phyloP scores from a whole-genome alignment of 2,888 invertebrate genomes.

The Nymphalis polychloros region DNA sequence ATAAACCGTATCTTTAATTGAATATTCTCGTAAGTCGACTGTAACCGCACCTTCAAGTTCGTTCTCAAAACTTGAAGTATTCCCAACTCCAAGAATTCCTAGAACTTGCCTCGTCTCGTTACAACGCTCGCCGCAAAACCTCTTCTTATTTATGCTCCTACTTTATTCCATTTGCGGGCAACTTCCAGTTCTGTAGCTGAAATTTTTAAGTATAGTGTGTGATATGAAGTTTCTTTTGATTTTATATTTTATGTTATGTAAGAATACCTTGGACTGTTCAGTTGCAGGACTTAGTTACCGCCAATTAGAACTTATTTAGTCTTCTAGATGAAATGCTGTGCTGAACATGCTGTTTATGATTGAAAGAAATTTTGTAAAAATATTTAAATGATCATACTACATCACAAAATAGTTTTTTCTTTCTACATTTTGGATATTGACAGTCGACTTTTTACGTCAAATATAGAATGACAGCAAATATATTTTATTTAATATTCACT shows the following conservation, averaged over 20 bases:
- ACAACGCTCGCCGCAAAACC: conserved; percentile 72
- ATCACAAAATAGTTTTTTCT: no score
- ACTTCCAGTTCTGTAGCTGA: conserved; percentile 42
- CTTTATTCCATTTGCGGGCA: conserved; percentile 70
- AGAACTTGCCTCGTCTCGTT: conserved; percentile 67
- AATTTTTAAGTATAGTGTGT: conserved; percentile 38
- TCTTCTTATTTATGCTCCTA: conserved; percentile 72
- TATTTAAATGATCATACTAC: no score
- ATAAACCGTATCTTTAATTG: conserved; percentile 43
- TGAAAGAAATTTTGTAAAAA: no score
- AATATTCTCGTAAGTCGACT: conserved; percentile 45
- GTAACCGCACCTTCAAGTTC: conserved; percentile 56
- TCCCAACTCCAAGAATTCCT: conserved; percentile 55
- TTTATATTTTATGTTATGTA: conserved; percentile 23
- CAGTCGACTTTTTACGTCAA: no score
- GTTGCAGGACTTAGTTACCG: background rate
- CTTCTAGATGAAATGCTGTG: no score
- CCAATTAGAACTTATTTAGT: no score
- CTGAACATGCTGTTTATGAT: no score
- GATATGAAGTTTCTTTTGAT: conserved; percentile 35
- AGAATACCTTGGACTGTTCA: background rate
- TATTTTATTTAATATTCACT: no score
- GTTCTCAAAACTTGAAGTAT: conserved; percentile 63
- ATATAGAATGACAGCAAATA: no score
- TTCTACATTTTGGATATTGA: no score